A percentile compares a stretch with the other conserved stretches of the same genome.
These are phyloP conservation scores for Troilus luridus DNA, from an alignment of 2,888 invertebrate species.

Conservation along the genomic window DNA sequence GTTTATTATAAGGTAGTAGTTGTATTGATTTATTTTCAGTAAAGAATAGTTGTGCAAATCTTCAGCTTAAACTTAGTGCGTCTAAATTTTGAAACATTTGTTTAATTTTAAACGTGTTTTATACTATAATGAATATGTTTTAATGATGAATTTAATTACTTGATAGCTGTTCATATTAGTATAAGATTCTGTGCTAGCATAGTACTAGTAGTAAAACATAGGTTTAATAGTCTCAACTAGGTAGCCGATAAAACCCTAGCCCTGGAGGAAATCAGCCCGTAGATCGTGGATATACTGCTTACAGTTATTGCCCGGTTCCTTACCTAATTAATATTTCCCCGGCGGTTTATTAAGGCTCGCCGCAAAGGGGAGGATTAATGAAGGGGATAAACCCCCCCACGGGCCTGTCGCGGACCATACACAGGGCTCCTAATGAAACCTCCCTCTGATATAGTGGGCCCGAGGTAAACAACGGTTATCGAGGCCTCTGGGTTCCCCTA, in stretches of 20 bases:
- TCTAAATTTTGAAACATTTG: no score
- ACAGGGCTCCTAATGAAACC: slow-evolving; percentile 27
- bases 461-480: not conserved
- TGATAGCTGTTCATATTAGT: no score
- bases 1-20: no score
- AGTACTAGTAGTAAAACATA: not conserved
- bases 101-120: no score
- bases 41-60: no score
- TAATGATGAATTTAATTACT: no score
- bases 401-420: not conserved
- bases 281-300: slow-evolving; percentile 8
- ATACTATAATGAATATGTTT: no score
- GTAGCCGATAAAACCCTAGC: not conserved
- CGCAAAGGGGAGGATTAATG: slow-evolving; percentile 16
- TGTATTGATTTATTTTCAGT: no score
- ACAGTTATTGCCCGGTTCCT: not conserved
- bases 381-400: slow-evolving; percentile 12
- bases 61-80: no score
- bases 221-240: not conserved
- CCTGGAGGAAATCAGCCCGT: not conserved
- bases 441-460: not conserved
- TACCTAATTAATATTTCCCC: not conserved
- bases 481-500: not conserved
- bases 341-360: slow-evolving; percentile 22
- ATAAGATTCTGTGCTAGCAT: not conserved